Conservation (phyloP, 2,113 vertebrate species). For the Salvelinus alpinus region DNA sequence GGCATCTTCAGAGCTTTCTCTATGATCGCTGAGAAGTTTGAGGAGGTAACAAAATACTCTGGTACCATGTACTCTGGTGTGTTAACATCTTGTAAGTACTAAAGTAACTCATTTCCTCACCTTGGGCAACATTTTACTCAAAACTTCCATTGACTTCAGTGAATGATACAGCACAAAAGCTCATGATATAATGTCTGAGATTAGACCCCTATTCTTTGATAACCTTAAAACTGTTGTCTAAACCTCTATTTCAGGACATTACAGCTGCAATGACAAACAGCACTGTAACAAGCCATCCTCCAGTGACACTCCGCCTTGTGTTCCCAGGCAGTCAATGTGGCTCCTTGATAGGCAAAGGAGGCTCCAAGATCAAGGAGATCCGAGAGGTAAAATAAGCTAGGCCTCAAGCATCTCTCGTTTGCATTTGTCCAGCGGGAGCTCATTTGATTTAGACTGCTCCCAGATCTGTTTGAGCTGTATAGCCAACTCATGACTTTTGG, state of each 20-base stretch:
- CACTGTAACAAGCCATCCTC: slow-evolving; percentile 88
- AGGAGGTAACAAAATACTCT: slow-evolving; percentile 79
- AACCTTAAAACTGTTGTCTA: slow-evolving; percentile 7
- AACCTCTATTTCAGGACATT: slow-evolving; percentile 80
- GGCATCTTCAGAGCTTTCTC: slow-evolving; percentile 92
- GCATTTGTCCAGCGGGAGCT: no score
- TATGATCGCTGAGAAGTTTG: slow-evolving; percentile 94
- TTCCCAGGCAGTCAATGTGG: slow-evolving; percentile 92
- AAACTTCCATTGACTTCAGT: background rate
- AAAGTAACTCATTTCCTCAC: background rate
- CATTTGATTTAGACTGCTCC: no score
- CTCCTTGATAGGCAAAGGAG: slow-evolving; percentile 93
- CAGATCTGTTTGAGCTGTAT: no score
- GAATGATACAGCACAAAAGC: background rate
- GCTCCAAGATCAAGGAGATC: slow-evolving; percentile 95
- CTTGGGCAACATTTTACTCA: slow-evolving; percentile 6
- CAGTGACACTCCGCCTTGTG: slow-evolving; percentile 88
- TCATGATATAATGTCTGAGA: no score
- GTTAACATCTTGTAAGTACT: background rate
- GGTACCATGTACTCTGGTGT: background rate
- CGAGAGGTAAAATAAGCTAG: slow-evolving; percentile 83
- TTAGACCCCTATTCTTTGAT: background rate
- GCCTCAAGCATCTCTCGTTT: background rate
- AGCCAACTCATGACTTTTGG: no score
- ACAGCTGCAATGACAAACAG: slow-evolving; percentile 90